These are phyloP conservation scores for Agrochola lota DNA, from an alignment of 2,888 invertebrate genomes.

Conservation along the genomic window DNA sequence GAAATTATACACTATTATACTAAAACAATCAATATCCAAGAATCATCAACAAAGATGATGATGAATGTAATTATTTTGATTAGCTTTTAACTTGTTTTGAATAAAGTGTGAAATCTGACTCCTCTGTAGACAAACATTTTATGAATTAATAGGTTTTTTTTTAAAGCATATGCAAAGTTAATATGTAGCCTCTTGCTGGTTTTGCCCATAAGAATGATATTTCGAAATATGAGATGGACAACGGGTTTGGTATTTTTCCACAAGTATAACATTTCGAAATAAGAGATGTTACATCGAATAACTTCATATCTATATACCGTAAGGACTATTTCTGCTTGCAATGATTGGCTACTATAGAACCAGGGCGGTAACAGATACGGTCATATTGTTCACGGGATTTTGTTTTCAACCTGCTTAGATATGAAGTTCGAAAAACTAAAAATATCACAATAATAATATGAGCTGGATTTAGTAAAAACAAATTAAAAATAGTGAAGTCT, in stretches of 20 bases:
- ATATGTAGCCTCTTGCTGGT: neutral
- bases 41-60: neutral
- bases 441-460: neutral
- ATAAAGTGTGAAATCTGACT: neutral
- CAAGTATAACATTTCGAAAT: too few species aligned
- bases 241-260: too few species aligned
- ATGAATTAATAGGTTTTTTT: neutral
- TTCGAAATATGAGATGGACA: neutral
- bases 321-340: too few species aligned
- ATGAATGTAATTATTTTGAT: constrained; percentile 18
- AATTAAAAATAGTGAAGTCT: neutral
- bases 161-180: neutral
- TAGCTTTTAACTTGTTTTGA: neutral
- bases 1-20: neutral
- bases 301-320: too few species aligned
- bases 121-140: neutral
- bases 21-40: neutral
- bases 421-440: too few species aligned
- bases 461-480: neutral
- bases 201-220: neutral
- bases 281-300: too few species aligned
- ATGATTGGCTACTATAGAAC: too few species aligned
- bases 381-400: too few species aligned
- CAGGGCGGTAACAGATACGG: too few species aligned
- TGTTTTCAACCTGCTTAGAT: too few species aligned